Base-by-base conservation (phyloP, 2,113 vertebrate species). In the Panurus biarmicus region DNA sequence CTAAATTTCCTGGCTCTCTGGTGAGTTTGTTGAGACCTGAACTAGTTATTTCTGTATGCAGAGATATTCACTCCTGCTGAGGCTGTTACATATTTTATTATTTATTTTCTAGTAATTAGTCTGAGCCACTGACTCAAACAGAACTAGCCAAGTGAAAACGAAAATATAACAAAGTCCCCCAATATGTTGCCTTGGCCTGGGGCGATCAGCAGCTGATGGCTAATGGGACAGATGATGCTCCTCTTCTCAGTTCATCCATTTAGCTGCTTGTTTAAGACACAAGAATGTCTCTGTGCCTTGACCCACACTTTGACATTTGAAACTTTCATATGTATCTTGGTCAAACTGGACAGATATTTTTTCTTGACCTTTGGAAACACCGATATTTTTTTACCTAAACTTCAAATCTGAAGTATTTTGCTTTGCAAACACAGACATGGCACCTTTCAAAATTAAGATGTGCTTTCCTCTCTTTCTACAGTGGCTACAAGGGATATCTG, bases 161-260 rank as follows among this genome's bases (percentile, higher is more conserved):
- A 95, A 96, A 96, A 95, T 93, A 93, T 74, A 96, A 96, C 96
- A 81, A 96, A 96, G 94, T 93, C 79, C 87, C 64, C 85, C 91
- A 97, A 93, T 96, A 97, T 97, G 95, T 92, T 94, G 94, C 36
- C 75, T 95, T 90, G 77, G 94, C 96, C 94, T 81, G n/a, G 48
- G 79, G 96, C 94, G 7, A 88, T 48, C 87, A 48, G 93, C 96
- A 97, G 95, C 95, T 97, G 96, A 96, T 0, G 72, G 95, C 90
- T 96, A 81, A 97, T 95, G 87, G 93, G 90, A 96, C 95, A 97
- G 96, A 96, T 96, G 96, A 97, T 95, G 94, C 90, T 95, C 75
- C 79, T 96, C 72, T 94, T 50, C 77, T 89, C 91, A 62, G 84
- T 95, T 94, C 94, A 96, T 95, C 92, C 93, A 95, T 97, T 96